Conservation (phyloP, 2,888 invertebrate genomes). For the Caenorhabditis afra region DNA sequence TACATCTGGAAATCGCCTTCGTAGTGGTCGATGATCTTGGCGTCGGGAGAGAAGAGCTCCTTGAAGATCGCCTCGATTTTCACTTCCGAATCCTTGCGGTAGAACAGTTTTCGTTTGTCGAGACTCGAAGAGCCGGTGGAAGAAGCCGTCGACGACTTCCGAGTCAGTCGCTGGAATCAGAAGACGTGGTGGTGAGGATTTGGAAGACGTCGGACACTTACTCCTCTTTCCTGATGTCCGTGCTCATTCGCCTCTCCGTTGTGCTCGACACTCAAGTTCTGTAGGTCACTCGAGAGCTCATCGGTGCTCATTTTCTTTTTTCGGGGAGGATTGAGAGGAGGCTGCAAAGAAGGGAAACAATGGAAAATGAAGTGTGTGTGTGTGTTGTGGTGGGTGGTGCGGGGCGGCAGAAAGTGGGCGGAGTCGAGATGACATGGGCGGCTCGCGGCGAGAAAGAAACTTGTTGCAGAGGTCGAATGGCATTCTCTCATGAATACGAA, state of each 20-base stretch:
- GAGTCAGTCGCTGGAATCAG: slow-evolving; percentile 38
- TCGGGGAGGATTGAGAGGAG: too few species aligned
- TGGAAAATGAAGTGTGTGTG: not conserved
- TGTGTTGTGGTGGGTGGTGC: not conserved
- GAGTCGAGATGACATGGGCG: slow-evolving; percentile 15
- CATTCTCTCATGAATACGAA: slow-evolving; percentile 60
- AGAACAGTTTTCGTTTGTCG: slow-evolving; percentile 28
- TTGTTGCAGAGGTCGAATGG: slow-evolving; percentile 50
- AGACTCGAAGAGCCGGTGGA: slow-evolving; percentile 19
- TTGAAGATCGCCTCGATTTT: slow-evolving; percentile 59
- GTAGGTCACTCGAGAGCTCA: slow-evolving; percentile 34
- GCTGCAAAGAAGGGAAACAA: slow-evolving; percentile 2
- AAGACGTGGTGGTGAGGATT: not conserved
- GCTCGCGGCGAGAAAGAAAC: slow-evolving; percentile 22
- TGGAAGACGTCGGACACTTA: not conserved
- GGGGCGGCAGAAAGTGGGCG: slow-evolving; percentile 18
- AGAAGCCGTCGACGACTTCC: slow-evolving; percentile 37
- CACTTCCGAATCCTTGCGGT: slow-evolving; percentile 52
- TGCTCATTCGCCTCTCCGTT: not conserved
- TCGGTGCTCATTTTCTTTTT: slow-evolving; percentile 34
- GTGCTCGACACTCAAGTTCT: slow-evolving; percentile 15
- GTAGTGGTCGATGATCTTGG: slow-evolving; percentile 55
- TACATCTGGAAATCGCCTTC: slow-evolving; percentile 36
- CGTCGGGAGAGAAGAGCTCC: slow-evolving; percentile 58
- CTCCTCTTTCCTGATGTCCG: slow-evolving; percentile 39